A percentile compares a stretch with the other conserved stretches of the same genome.
These are phyloP conservation scores for Scelioninae gen. 1 DNA, from an alignment of 2,888 invertebrate genomes.

Conservation along the genomic window DNA sequence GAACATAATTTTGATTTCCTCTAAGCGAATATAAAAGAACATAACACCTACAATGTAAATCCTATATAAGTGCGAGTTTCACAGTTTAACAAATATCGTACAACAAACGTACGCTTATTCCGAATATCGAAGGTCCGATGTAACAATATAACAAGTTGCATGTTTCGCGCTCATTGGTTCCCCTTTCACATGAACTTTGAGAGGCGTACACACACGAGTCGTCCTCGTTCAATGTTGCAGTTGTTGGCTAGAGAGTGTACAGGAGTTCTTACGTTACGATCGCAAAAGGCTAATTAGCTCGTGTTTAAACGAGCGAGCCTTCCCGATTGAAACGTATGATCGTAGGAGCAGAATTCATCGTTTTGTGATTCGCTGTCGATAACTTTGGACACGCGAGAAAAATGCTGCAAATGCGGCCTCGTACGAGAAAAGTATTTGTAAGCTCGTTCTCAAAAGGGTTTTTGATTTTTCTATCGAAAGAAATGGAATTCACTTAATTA, in stretches of 20 bases:
- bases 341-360: slow-evolving; percentile 71
- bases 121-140: slow-evolving; percentile 60
- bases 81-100: slow-evolving; percentile 47
- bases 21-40: slow-evolving; percentile 23
- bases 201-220: slow-evolving; percentile 74
- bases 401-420: slow-evolving; percentile 62
- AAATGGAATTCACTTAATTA: no score
- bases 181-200: slow-evolving; percentile 82
- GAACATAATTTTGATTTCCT: no score
- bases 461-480: slow-evolving; percentile 48
- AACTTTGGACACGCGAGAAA: slow-evolving; percentile 70
- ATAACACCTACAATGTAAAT: slow-evolving; percentile 5
- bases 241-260: slow-evolving; percentile 68
- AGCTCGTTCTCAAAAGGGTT: slow-evolving; percentile 42
- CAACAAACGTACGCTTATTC: slow-evolving; percentile 48
- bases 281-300: slow-evolving; percentile 78
- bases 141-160: slow-evolving; percentile 72
- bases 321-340: slow-evolving; percentile 72
- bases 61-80: slow-evolving; percentile 32
- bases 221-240: slow-evolving; percentile 77
- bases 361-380: slow-evolving; percentile 70
- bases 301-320: slow-evolving; percentile 71
- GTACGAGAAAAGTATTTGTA: slow-evolving; percentile 53
- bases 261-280: slow-evolving; percentile 71
- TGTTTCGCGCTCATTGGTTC: slow-evolving; percentile 78